Conservation (phyloP, 2,888 invertebrate genomes). For the Candidula unifasciata region DNA sequence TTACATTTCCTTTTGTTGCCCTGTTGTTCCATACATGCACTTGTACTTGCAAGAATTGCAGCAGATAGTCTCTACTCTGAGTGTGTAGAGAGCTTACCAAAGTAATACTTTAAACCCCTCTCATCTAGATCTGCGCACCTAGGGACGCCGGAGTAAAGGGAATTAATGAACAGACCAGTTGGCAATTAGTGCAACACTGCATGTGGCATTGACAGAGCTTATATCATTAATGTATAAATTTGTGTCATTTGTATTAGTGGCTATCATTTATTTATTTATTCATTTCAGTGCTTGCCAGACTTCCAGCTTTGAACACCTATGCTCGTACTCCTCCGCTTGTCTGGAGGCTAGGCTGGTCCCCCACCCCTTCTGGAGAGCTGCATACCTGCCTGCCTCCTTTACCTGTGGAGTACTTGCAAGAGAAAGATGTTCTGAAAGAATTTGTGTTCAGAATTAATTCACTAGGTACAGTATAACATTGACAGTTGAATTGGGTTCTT, state of each 20-base stretch:
- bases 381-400: conserved; percentile 80
- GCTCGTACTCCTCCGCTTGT: conserved; percentile 83
- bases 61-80: no score
- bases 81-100: no score
- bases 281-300: conserved; percentile 80
- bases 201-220: no score
- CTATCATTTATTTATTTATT: background rate
- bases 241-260: background rate
- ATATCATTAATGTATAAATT: no score
- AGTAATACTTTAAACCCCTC: no score
- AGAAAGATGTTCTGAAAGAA: conserved; percentile 89
- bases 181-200: no score
- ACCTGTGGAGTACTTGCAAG: conserved; percentile 86
- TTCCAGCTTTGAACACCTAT: conserved; percentile 83
- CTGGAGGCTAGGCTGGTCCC: conserved; percentile 83
- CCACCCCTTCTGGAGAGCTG: conserved; percentile 80
- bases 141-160: no score
- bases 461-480: conserved; percentile 80
- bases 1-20: no score
- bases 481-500: background rate
- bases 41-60: no score
- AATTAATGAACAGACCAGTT: no score
- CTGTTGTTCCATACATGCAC: no score
- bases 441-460: conserved; percentile 82
- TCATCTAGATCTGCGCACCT: no score